Evolutionary conservation across 2,888 invertebrate species (phyloP), one percentile per base, ranked within the genome.

Genomic region (Serrognathus titanus): DNA sequence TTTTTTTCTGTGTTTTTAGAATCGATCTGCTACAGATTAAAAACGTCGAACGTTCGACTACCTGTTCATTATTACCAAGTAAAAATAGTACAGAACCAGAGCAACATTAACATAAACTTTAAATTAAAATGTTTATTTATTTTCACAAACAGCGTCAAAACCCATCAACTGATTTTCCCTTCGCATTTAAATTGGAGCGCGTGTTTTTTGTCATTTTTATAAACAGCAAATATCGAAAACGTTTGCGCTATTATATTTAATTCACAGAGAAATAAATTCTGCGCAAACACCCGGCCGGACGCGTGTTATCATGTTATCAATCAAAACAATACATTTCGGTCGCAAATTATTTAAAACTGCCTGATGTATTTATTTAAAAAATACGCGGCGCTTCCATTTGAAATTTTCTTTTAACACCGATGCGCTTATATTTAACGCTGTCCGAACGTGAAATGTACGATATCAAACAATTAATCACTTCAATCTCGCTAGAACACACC

Each of bases 81-180:
- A 11, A 40, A 12, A 40, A 12, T 40, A 40, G 40, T 40, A 0
- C 7, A 40, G 11, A 40, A 40, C 8, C 40, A 40, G 40, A 11
- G 11, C 36, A 35, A 41, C 47, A 47, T 40, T 53, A 53, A 48
- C 53, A 48, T 53, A 53, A 53, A 53, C 53, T 53, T 53, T 53
- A 53, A 53, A 53, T 53, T 48, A 53, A 53, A 53, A 53, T 41
- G 53, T 53, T 53, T 53, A 53, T 53, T 53, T 53, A 53, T 35
- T 48, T 53, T 53, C 48, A 31, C 40, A 53, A 53, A 48, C 48
- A 48, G 53, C 53, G 53, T 53, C 53, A 48, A 48, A 54, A 54
- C 43, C 9, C 43, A 43, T 11, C 43, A 43, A n/a, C 48, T 48
- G 48, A 54, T 54, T 54, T 48, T 43, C 41, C 16, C 43, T 24